phyloP scores from a whole-genome alignment of 2,797 vertebrate genomes.

The Emys orbicularis region DNA sequence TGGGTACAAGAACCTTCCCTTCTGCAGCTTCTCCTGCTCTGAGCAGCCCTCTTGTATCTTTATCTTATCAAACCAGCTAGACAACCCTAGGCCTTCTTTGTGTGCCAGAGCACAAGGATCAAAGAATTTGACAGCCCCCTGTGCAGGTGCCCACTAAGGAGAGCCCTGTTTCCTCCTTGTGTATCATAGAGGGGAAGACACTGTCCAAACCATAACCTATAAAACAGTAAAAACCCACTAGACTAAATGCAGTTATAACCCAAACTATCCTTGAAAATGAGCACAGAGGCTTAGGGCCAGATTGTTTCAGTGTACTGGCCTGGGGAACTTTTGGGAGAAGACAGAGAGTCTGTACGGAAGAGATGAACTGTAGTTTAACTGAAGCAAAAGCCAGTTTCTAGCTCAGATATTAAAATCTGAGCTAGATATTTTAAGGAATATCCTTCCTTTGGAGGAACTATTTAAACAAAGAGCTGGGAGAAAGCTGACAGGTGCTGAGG shows the following conservation, averaged over 20 bases:
- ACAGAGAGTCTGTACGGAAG: background rate
- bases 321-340: background rate
- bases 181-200: background rate
- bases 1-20: background rate
- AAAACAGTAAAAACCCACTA: background rate
- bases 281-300: background rate
- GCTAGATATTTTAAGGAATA: too few species aligned
- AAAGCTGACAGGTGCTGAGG: background rate
- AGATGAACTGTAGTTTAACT: background rate
- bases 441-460: background rate
- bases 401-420: background rate
- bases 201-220: background rate
- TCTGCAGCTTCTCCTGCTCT: background rate
- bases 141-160: background rate
- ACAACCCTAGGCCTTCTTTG: background rate
- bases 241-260: background rate
- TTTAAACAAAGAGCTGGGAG: background rate
- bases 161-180: background rate
- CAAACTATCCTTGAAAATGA: background rate
- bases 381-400: background rate
- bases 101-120: background rate
- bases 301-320: background rate
- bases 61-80: background rate
- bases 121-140: background rate
- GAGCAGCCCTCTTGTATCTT: background rate